Percentiles rank a stretch among this genome's conserved stretches.
These are phyloP conservation scores for Engystomops pustulosus DNA, from an alignment of 2,113 vertebrate genomes.

Conservation along the genomic window DNA sequence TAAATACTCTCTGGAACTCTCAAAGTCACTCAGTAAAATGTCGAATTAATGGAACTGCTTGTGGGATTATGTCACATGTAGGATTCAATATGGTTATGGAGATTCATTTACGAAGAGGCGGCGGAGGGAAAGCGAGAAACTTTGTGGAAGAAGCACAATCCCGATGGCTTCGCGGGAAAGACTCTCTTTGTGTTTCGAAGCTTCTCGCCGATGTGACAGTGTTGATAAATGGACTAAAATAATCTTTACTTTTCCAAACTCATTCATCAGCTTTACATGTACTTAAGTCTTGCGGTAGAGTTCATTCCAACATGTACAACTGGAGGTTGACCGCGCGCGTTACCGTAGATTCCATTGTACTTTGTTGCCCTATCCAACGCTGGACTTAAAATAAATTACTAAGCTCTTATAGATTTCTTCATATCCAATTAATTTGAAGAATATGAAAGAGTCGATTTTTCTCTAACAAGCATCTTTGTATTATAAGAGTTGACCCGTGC, in stretches of 20 bases:
- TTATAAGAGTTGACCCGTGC: conserved; percentile 40
- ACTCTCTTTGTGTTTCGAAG: conserved; percentile 18
- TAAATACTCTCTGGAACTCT: conserved; percentile 50
- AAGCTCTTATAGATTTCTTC: conserved; percentile 45
- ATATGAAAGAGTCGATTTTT: conserved; percentile 46
- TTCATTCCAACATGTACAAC: conserved; percentile 21
- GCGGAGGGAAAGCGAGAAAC: neutral
- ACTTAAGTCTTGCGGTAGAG: conserved; percentile 12
- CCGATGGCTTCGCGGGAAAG: conserved; percentile 9
- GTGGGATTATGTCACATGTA: conserved; percentile 29
- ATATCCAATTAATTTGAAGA: conserved; percentile 54
- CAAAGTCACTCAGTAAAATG: conserved; percentile 49
- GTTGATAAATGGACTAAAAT: conserved; percentile 50
- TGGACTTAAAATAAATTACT: conserved; percentile 44
- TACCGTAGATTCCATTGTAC: conserved; percentile 30
- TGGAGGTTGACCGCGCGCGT: neutral
- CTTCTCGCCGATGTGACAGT: conserved; percentile 14
- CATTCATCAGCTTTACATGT: conserved; percentile 42
- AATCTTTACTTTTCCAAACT: conserved; percentile 13
- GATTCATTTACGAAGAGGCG: conserved; percentile 5
- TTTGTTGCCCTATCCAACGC: conserved; percentile 5
- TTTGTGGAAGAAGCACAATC: neutral
- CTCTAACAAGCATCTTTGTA: conserved; percentile 40
- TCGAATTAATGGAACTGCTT: conserved; percentile 51
- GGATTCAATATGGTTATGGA: conserved; percentile 24